Evolutionary conservation across 35 echinoderm and acorn worm species (phyloP).

Genomic region (Ophioderma brevispina): DNA sequence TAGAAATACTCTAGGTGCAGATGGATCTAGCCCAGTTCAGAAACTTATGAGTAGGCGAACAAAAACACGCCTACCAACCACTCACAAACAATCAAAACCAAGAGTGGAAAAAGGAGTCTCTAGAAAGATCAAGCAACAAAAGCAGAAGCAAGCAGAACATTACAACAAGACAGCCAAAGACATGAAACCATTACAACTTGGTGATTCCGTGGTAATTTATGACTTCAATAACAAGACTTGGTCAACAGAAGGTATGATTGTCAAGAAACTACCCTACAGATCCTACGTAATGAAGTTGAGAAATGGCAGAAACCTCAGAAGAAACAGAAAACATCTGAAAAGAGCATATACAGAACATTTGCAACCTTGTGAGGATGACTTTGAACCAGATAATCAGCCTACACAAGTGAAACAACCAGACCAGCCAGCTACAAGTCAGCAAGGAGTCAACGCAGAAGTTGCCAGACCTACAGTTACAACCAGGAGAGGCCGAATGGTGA

Average conservation of each 20-base stretch:
- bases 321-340: background rate
- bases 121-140: too few relatives aligned
- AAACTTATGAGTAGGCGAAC: too few relatives aligned
- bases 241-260: background rate
- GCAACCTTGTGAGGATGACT: background rate
- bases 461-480: background rate
- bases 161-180: slow-evolving; percentile 27
- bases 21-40: slow-evolving; percentile 26
- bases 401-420: background rate
- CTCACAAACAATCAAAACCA: too few relatives aligned
- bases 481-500: too few relatives aligned
- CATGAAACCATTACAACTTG: background rate
- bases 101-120: background rate
- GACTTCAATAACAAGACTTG: background rate
- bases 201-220: background rate
- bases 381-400: background rate
- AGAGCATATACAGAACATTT: background rate
- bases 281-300: background rate
- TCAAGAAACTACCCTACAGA: background rate
- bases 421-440: background rate
- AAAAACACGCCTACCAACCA: too few relatives aligned
- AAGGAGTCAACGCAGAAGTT: background rate
- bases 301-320: background rate
- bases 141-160: background rate
- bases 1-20: background rate